Evolutionary conservation across 2,113 vertebrate genomes (phyloP).

Genomic region (Eclectus roratus): DNA sequence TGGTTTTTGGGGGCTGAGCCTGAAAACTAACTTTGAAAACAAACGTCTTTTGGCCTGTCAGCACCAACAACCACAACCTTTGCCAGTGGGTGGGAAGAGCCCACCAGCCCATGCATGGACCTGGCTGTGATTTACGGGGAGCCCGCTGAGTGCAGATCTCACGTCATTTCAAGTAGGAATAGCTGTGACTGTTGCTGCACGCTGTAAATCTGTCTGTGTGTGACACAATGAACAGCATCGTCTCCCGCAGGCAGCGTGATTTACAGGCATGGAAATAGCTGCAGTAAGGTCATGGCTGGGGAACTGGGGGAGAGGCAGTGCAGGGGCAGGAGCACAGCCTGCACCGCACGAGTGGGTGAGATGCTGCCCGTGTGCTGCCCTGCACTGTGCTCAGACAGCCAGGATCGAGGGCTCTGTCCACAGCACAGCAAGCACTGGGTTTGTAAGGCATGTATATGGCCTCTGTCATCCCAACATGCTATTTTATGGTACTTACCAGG

Average conservation of each 20-base stretch:
- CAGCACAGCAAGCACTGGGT: not conserved
- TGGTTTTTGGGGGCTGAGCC: not conserved
- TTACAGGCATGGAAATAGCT: not conserved
- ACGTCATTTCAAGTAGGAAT: not conserved
- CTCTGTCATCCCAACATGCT: not conserved
- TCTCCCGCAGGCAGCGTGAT: not conserved
- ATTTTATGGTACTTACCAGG: not conserved
- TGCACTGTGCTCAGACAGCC: not conserved
- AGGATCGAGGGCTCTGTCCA: not conserved
- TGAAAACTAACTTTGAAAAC: not conserved
- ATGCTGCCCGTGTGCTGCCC: not conserved
- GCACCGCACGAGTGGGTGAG: not conserved
- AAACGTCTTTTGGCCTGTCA: not conserved
- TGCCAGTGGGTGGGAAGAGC: not conserved
- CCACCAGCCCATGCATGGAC: rapidly evolving
- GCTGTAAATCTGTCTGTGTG: not conserved
- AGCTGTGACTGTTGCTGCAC: not conserved
- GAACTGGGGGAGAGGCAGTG: not conserved
- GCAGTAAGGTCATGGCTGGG: not conserved
- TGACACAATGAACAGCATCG: not conserved
- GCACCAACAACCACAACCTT: not conserved
- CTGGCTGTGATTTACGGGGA: not conserved
- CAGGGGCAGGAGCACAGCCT: not conserved
- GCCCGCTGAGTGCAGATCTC: not conserved
- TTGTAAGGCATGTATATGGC: not conserved